Percentiles rank a stretch among this genome's conserved stretches.
These are phyloP conservation scores for Drosophila oshimai DNA, from an alignment of 1,140 invertebrate genomes.

Conservation along the genomic window DNA sequence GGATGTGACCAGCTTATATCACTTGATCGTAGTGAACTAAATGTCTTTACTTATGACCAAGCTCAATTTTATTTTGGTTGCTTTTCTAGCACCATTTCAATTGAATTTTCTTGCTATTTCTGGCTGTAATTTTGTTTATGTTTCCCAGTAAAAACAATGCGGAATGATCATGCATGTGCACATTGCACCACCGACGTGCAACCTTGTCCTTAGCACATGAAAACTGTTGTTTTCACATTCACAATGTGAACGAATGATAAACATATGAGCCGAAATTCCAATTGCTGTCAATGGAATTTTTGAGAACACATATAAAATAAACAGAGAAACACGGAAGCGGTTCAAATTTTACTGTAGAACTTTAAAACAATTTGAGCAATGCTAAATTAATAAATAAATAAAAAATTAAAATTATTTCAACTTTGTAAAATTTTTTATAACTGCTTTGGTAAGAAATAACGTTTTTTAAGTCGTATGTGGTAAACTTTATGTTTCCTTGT, in stretches of 20 bases:
- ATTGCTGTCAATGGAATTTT: conserved; percentile 34
- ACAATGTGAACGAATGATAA: conserved; percentile 47
- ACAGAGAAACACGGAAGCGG: not conserved
- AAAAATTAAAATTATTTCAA: too few species aligned
- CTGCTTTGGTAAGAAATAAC: too few species aligned
- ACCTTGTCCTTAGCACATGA: conserved; percentile 79
- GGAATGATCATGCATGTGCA: conserved; percentile 41
- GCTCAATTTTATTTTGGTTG: not conserved
- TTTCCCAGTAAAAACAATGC: conserved; percentile 57
- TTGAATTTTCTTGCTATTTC: conserved; percentile 39
- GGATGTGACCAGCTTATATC: conserved; percentile 24
- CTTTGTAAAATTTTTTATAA: too few species aligned
- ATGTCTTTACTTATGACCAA: not conserved
- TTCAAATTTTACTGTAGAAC: not conserved
- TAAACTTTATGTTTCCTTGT: too few species aligned
- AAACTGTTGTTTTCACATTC: conserved; percentile 52
- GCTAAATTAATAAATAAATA: not conserved
- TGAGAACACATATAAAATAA: not conserved
- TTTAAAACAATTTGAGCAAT: not conserved
- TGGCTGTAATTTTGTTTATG: conserved; percentile 68
- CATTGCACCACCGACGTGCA: conserved; percentile 41
- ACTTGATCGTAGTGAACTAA: not conserved
- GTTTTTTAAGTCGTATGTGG: too few species aligned
- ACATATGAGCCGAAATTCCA: conserved; percentile 38
- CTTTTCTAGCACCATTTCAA: conserved; percentile 28